Base-by-base conservation (phyloP, 92 coral and sea anemone genomes). In the Palythoa grandis region DNA sequence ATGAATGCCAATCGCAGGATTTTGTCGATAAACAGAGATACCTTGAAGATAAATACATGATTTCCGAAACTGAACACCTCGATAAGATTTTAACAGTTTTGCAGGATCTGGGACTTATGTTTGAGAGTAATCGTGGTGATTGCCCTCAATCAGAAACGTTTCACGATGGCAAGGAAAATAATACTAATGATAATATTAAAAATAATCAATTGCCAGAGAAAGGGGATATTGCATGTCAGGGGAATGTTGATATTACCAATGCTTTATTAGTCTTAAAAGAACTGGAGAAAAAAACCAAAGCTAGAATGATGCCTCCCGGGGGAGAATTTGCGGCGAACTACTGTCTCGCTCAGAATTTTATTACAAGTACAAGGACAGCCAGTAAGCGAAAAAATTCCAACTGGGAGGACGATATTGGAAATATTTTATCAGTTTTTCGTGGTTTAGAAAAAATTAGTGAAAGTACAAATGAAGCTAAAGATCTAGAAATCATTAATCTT, bases 341-440 rank as follows among this genome's bases (percentile, higher is more conserved):
- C 5, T 9, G 48, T 3, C 37, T 0, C 0, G 39, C 16, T 2
- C 61, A 4, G 43, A 53, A 47, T 69, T 11, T 16, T 11, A 22
- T 24, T 77, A 67, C 50, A 23, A 9, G 52, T 69, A 19, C 74
- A 48, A 35, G 40, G 39, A 43, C 60, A 61, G 84, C 40, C 43
- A 78, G 83, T 60, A 22, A 35, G 53, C 72, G 60, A 23, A 9
- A 17, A 14, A 66, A 47, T 14, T n/a, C 58, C 61, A 80, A 25
- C 60, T 70, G 85, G 22, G 85, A 80, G 13, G 54, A 80, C 60
- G 85, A 80, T 10, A 48, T 80, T 80, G 52, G 74, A 43, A 67
- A 80, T 0, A 65, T 80, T 80, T 29, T 80, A 43, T 39, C 65
- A 23, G 85, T 66, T 80, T 80, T 80, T 17, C 85, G 35, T n/a